These are phyloP conservation scores for Cranoglanis bouderius DNA, from an alignment of 2,113 vertebrate species.

Conservation along the genomic window DNA sequence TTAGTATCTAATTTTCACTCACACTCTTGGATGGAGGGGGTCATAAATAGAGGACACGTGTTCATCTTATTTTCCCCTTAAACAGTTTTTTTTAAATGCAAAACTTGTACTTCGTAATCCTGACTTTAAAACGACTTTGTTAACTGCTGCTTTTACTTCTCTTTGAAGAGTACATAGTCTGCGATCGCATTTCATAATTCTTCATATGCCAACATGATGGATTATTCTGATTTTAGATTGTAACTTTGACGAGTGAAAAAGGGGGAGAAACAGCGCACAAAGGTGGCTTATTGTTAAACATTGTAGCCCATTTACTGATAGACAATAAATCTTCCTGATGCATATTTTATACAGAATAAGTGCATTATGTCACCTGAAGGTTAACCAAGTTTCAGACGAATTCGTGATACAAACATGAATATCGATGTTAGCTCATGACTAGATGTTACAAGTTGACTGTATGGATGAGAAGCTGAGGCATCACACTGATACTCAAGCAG, in stretches of 20 bases:
- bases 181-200: constrained; percentile 70
- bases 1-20: constrained; percentile 24
- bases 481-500: not conserved
- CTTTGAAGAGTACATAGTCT: constrained; percentile 69
- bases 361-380: constrained; percentile 74
- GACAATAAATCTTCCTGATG: constrained; percentile 79
- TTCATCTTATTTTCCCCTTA: constrained; percentile 1
- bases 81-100: constrained; percentile 38
- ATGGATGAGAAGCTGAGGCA: not conserved
- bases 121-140: constrained; percentile 75
- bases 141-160: constrained; percentile 63
- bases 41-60: constrained; percentile 53
- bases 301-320: constrained; percentile 67
- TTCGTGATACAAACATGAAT: constrained; percentile 59
- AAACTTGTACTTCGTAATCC: constrained; percentile 59
- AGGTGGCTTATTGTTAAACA: constrained; percentile 69
- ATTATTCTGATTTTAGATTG: constrained; percentile 75
- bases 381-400: constrained; percentile 68
- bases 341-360: constrained; percentile 72
- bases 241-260: constrained; percentile 72
- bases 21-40: constrained; percentile 46
- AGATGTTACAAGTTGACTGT: constrained; percentile 23
- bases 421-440: constrained; percentile 51
- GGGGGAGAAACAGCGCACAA: constrained; percentile 54
- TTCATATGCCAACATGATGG: constrained; percentile 75